These are phyloP conservation scores for Drosophila melanosoma DNA, from an alignment of 2,888 invertebrate species.

Conservation along the genomic window DNA sequence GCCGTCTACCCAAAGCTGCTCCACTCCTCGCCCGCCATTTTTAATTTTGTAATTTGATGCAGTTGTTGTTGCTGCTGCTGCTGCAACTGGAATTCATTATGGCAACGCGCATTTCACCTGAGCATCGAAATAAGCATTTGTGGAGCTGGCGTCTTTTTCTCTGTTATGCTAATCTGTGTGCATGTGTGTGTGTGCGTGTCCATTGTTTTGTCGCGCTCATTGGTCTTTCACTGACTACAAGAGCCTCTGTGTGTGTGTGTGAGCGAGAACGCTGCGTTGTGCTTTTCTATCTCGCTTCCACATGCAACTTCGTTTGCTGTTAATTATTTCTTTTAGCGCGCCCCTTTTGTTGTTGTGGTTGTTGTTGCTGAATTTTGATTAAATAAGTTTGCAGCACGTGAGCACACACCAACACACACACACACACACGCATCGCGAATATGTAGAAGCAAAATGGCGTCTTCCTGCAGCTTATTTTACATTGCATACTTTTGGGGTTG, in stretches of 20 bases:
- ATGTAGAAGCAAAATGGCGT: conserved; percentile 61
- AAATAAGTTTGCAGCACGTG: conserved; percentile 52
- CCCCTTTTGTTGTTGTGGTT: conserved; percentile 29
- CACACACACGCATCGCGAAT: background rate
- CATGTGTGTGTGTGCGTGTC: conserved; percentile 45
- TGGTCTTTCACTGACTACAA: conserved; percentile 67
- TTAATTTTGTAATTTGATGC: conserved; percentile 83
- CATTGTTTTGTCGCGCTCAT: conserved; percentile 79
- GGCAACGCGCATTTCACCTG: conserved; percentile 69
- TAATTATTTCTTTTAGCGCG: conserved; percentile 73
- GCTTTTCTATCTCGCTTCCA: conserved; percentile 51
- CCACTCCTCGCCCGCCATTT: conserved; percentile 72
- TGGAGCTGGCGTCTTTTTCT: conserved; percentile 5
- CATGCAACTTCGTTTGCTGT: conserved; percentile 39
- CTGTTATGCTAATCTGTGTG: conserved; percentile 19
- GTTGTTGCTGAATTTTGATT: conserved; percentile 54
- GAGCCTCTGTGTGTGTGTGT: conserved; percentile 33
- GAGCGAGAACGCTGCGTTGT: conserved; percentile 36
- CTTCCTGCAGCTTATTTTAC: conserved; percentile 2
- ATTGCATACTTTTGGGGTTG: conserved; percentile 42
- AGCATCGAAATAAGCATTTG: conserved; percentile 36
- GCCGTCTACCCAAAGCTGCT: conserved; percentile 2
- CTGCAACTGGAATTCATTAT: conserved; percentile 64
- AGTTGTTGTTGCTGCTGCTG: conserved; percentile 40
- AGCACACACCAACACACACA: conserved; percentile 17